These are phyloP conservation scores for Hormiphora californensis DNA, from an alignment of 37 sponge, comb jelly and placozoan genomes.

Conservation along the genomic window DNA sequence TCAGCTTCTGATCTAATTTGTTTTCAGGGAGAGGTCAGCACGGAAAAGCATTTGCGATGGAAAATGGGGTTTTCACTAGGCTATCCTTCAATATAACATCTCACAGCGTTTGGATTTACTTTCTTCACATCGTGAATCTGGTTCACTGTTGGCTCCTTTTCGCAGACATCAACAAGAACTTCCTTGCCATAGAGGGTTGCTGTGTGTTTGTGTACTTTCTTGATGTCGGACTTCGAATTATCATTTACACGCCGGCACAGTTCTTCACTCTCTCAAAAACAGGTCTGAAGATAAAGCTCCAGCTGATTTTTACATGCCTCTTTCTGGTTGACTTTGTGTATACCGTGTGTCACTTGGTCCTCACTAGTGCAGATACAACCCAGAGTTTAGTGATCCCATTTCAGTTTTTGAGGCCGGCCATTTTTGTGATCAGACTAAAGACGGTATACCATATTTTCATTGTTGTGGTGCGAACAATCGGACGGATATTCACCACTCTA, in stretches of 20 bases:
- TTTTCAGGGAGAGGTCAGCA: not conserved
- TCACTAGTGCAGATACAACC: not conserved
- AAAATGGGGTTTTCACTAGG: not conserved
- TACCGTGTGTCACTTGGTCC: not conserved
- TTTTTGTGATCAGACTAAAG: not conserved
- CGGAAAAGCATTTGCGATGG: slow-evolving; percentile 30
- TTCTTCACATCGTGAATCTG: not conserved
- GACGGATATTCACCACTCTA: not conserved
- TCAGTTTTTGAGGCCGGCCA: not conserved
- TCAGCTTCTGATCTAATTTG: too few relatives aligned
- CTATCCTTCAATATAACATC: not conserved
- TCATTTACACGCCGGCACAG: not conserved
- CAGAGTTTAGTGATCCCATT: not conserved
- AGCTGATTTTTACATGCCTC: not conserved
- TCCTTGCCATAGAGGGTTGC: not conserved
- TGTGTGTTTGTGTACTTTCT: not conserved
- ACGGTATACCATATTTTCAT: not conserved
- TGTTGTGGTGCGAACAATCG: not conserved
- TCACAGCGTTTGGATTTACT: not conserved
- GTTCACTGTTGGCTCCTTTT: not conserved
- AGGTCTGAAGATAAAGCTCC: not conserved
- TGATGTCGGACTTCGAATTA: not conserved
- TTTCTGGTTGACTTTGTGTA: not conserved
- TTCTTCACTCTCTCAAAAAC: slow-evolving; percentile 14
- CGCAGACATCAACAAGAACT: not conserved